Evolutionary conservation across 1,140 invertebrate genomes (phyloP).

Genomic region (Zaprionus gabonicus): DNA sequence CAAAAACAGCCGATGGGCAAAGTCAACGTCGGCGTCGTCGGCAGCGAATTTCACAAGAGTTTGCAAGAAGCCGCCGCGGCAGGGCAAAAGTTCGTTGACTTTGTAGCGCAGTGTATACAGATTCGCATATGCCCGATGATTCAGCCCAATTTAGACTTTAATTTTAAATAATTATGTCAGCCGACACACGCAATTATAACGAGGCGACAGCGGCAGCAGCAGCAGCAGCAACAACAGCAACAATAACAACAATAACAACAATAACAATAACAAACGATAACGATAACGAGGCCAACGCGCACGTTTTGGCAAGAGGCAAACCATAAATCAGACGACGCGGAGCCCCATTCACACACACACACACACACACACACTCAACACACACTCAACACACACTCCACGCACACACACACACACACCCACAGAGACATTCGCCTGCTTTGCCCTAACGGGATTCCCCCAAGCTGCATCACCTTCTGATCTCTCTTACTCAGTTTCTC

Average conservation of each 20-base stretch:
- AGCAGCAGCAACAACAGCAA: not conserved
- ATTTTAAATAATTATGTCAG: slow-evolving; percentile 80
- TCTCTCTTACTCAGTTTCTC: not conserved
- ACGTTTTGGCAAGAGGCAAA: slow-evolving; percentile 54
- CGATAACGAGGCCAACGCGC: slow-evolving; percentile 53
- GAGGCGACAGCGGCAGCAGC: slow-evolving; percentile 19
- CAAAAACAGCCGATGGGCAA: slow-evolving; percentile 34
- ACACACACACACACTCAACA: not conserved
- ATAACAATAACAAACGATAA: slow-evolving; percentile 37
- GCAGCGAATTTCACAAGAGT: slow-evolving; percentile 68
- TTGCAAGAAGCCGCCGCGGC: slow-evolving; percentile 46
- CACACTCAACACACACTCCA: not conserved
- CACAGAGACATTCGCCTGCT: not conserved
- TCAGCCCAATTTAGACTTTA: slow-evolving; percentile 68
- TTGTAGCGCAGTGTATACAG: slow-evolving; percentile 54
- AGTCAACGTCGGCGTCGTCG: not conserved
- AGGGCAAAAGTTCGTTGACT: slow-evolving; percentile 66
- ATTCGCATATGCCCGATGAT: slow-evolving; percentile 54
- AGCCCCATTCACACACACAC: slow-evolving; percentile 1
- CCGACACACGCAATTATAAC: slow-evolving; percentile 41
- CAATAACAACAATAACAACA: slow-evolving; percentile 29
- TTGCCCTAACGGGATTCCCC: slow-evolving; percentile 58
- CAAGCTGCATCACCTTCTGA: slow-evolving; percentile 27
- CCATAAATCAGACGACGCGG: slow-evolving; percentile 7
- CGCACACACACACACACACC: not conserved